phyloP scores from a whole-genome alignment of 2,113 vertebrate genomes.

The Brachyhypopomus gauderio region DNA sequence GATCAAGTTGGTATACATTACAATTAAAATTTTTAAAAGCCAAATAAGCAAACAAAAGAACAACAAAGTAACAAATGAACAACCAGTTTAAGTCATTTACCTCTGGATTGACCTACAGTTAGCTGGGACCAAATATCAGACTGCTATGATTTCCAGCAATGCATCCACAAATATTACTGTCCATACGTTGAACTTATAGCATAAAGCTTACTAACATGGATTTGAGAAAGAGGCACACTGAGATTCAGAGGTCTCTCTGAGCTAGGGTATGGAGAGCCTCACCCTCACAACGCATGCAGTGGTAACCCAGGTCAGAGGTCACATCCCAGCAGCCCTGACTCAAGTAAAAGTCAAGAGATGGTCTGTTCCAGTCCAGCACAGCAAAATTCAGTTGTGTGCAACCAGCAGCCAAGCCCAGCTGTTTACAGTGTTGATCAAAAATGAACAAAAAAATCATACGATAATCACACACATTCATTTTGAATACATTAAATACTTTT shows the following conservation, averaged over 20 bases:
- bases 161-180: neutral
- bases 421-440: neutral
- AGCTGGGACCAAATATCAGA: neutral
- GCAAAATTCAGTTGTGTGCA: conserved; percentile 79
- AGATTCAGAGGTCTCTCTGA: conserved; percentile 26
- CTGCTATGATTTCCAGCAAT: neutral
- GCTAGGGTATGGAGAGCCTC: conserved; percentile 71
- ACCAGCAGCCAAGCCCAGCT: conserved; percentile 76
- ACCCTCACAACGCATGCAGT: conserved; percentile 74
- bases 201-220: neutral
- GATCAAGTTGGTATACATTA: neutral
- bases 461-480: neutral
- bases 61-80: no score
- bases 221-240: neutral
- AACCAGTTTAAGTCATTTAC: no score
- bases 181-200: neutral
- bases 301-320: conserved; percentile 74
- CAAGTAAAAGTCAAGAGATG: conserved; percentile 78
- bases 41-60: neutral
- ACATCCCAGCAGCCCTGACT: conserved; percentile 74
- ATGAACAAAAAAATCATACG: neutral
- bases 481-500: neutral
- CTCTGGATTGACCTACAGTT: no score
- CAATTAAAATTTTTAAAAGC: neutral
- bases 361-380: conserved; percentile 80